Conservation (phyloP, 1,140 invertebrate species). For the Riptortus pedestris region DNA sequence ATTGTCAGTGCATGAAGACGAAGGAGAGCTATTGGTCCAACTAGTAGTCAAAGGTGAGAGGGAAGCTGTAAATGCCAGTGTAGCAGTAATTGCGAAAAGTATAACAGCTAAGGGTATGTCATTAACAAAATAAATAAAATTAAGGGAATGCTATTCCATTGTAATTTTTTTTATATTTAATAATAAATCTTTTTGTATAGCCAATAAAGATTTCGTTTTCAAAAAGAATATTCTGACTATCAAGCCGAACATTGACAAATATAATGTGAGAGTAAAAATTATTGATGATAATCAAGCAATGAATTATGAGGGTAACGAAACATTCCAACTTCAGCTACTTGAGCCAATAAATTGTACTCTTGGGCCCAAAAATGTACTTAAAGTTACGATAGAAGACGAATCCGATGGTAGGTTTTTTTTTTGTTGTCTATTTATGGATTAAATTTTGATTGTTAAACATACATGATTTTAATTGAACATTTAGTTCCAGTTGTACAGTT, state of each 20-base stretch:
- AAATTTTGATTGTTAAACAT: no score
- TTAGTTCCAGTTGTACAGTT: no score
- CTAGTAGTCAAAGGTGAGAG: neutral
- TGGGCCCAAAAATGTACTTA: neutral
- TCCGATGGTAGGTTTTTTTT: neutral
- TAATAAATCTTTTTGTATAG: no score
- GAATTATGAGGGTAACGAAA: neutral
- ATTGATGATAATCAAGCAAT: neutral
- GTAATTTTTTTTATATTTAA: no score
- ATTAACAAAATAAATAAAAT: neutral
- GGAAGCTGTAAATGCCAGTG: neutral
- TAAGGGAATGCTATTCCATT: no score
- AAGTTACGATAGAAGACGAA: neutral
- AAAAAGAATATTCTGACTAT: neutral
- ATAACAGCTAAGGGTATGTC: neutral
- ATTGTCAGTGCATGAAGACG: neutral
- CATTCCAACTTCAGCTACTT: neutral
- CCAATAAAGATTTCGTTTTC: neutral
- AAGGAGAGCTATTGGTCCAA: neutral
- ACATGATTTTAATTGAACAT: no score
- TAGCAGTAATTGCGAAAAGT: neutral
- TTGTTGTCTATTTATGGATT: no score
- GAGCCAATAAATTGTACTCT: neutral
- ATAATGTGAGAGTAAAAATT: neutral
- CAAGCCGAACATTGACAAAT: neutral